Base-by-base conservation (phyloP, 2,797 vertebrate genomes). In the Coreius guichenoti region DNA sequence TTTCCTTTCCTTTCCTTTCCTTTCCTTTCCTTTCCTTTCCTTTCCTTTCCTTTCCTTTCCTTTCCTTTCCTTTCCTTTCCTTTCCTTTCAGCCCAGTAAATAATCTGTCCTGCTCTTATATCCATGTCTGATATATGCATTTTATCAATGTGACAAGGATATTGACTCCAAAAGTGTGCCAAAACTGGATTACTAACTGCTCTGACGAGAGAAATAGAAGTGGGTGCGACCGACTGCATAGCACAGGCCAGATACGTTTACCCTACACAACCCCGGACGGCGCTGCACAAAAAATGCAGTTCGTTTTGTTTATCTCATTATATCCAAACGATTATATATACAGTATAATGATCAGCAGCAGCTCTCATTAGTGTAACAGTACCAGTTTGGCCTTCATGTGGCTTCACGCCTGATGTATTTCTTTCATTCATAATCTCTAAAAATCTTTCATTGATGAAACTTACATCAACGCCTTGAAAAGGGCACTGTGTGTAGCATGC, bases 371-470 rank as follows among this genome's bases (percentile, higher is more conserved):
- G 29, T 43, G 65, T 9, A 58, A 51, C 31, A 39, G 31, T 39
- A 67, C 21, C 82, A 29, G 29, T 5, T 5, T 51, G 21, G 74
- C 12, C 47, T 78, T 70, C 51, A 33, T 45, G 23, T 16, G 17
- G 19, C 82, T 51, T 68, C 31, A 47, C 12, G 17, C 21, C 74
- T 56, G 47, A 43, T 54, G 26, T 31, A 47, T 45, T 69, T 68
- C 26, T 61, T 84, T 49, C 5, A 78, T 39, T 23, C n/a, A 43
- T 21, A 33, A 78, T 84, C 33, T 31, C 49, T 23, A 16, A 54
- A 43, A 69, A 68, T 84, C 45, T 43, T 56, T 63, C 47, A 67
- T 21, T 65, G 58, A 83, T 4, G 61, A 83, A 51, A 51, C 23
- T 21, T 11, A 63, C 29, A 61, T 39, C 70, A 33, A 17, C 29